Conservation (phyloP, 1,140 invertebrate species). For the Euura lappo region DNA sequence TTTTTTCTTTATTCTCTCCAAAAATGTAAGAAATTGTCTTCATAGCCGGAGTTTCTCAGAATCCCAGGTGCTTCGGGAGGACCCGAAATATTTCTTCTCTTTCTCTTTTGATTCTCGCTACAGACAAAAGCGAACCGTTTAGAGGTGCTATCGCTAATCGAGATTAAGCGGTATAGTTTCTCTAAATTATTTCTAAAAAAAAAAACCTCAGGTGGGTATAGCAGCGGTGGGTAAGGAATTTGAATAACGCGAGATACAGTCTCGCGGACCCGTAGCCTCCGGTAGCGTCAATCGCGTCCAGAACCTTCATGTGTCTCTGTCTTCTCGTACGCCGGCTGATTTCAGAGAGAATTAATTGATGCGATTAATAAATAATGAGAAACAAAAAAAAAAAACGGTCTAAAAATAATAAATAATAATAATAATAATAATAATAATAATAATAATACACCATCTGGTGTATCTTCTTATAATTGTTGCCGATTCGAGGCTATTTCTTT, state of each 20-base stretch:
- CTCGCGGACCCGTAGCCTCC: background rate
- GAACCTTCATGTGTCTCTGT: background rate
- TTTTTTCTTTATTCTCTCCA: too few relatives aligned
- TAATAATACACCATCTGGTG: too few relatives aligned
- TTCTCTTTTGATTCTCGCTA: background rate
- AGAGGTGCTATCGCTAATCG: slow-evolving; percentile 6
- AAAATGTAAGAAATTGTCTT: too few relatives aligned
- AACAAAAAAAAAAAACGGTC: too few relatives aligned
- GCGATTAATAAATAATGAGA: background rate
- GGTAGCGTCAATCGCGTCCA: background rate
- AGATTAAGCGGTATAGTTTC: slow-evolving; percentile 3
- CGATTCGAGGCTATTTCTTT: too few relatives aligned
- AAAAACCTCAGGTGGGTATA: too few relatives aligned
- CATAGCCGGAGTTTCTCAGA: too few relatives aligned
- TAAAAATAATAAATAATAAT: too few relatives aligned
- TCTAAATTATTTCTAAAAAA: background rate
- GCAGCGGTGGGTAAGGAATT: slow-evolving; percentile 6
- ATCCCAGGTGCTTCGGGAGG: background rate
- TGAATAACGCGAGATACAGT: background rate
- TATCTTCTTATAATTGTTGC: too few relatives aligned
- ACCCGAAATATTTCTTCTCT: background rate
- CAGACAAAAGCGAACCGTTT: slow-evolving; percentile 4
- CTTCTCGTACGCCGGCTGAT: background rate
- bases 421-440: too few relatives aligned
- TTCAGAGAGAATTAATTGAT: slow-evolving; percentile 7